These are phyloP conservation scores for Amphilophus citrinellus DNA, from an alignment of 2,113 vertebrate genomes.

Conservation along the genomic window DNA sequence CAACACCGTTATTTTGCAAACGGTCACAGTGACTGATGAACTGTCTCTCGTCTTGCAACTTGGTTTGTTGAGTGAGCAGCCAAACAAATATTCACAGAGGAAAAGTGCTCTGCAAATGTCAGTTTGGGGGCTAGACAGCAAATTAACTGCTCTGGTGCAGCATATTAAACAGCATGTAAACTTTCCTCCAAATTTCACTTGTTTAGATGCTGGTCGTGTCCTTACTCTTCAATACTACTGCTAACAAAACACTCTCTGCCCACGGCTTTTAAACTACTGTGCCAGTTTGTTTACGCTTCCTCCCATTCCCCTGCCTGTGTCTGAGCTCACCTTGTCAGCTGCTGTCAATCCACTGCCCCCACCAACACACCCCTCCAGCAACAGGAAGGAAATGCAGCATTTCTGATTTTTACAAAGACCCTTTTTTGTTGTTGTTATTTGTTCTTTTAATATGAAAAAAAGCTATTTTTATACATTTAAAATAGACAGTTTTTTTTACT, in stretches of 20 bases:
- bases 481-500: not conserved
- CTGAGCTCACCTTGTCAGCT: conserved; percentile 4
- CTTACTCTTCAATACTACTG: conserved; percentile 10
- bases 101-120: not conserved
- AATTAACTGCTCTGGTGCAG: conserved; percentile 13
- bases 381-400: not conserved
- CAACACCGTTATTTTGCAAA: not conserved
- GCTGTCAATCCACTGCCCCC: conserved; percentile 7
- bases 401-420: not conserved
- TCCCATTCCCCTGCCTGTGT: not conserved
- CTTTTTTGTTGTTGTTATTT: not conserved
- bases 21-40: not conserved
- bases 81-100: not conserved
- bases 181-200: conserved; percentile 4
- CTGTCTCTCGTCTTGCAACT: not conserved
- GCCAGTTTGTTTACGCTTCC: not conserved
- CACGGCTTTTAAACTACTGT: not conserved
- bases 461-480: not conserved
- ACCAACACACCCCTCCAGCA: not conserved
- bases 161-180: not conserved
- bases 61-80: not conserved
- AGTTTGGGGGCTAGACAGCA: not conserved
- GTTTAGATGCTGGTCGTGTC: not conserved
- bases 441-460: not conserved
- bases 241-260: not conserved